Evolutionary conservation across 1,140 invertebrate species (phyloP), one percentile per base, ranked within the genome.

Genomic region (Drosophila biarmipes): DNA sequence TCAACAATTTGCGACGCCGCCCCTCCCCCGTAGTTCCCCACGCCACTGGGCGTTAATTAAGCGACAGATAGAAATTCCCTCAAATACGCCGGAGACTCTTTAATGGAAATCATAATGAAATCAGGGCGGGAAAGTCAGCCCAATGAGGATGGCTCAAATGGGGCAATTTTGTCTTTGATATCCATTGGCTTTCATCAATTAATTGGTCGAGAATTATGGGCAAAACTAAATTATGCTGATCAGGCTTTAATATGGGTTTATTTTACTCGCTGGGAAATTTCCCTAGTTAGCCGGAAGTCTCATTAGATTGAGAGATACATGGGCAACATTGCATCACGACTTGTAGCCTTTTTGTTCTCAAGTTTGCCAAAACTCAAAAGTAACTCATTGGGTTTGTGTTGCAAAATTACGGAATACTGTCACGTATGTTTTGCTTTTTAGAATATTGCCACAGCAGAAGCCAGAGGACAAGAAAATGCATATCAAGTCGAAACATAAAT

Each of bases 401-500:
- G 62, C 49, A 76, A 87, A 79, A 87, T 87, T 87, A 79, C 75
- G 68, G 73, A 87, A 87, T 89, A 89, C 72, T 89, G 79, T 87
- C 82, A 87, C 82, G 82, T 87, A 87, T 86, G 78, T 84, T 66
- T 66, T 75, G 79, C 82, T 89, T 87, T 87, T 89, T 89, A 89
- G 82, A 87, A 87, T 87, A 87, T 89, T 80, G 66, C 72, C 46
- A 52, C 35, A 73, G 54, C 38, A 63, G 14, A 42, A 66, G 57
- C 35, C 43, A 48, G 46, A 66, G 64, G 69, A 75, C 67, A 69
- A 69, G 67, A 69, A 80, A 89, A 43, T 74, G 71, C 72, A 89
- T 79, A 89, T 79, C 79, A 89, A 89, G 72, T 84, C 79, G 76
- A 80, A 84, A 80, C 84, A 89, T 89, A 89, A 89, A 89, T 89